Conservation (phyloP, 2,888 invertebrate species). For the Acrocyrtus sp. region DNA sequence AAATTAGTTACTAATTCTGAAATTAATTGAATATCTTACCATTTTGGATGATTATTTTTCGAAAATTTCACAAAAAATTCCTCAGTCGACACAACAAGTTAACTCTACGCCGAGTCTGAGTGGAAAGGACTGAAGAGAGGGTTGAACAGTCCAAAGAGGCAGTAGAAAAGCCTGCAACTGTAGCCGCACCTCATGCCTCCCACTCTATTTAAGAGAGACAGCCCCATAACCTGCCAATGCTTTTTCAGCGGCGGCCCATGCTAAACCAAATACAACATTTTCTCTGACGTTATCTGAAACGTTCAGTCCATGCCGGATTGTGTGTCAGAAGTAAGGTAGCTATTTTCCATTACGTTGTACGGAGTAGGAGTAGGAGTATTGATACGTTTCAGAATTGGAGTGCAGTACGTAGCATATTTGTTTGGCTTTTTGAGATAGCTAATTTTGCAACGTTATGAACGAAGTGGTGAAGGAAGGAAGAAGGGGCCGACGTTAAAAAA, state of each 20-base stretch:
- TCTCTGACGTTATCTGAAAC: too few species aligned
- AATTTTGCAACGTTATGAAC: too few species aligned
- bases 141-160: conserved; percentile 2
- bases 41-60: conserved; percentile 54
- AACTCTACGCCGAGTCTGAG: conserved; percentile 55
- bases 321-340: conserved; percentile 15
- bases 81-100: conserved; percentile 45
- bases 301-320: conserved; percentile 37
- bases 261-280: too few species aligned
- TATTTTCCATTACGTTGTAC: background rate
- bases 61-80: conserved; percentile 32
- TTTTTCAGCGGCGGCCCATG: too few species aligned
- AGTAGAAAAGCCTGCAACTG: background rate
- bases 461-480: too few species aligned
- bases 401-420: too few species aligned
- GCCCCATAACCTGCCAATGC: conserved; percentile 4
- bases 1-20: too few species aligned
- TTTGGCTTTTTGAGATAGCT: too few species aligned
- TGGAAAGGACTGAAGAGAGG: conserved; percentile 54
- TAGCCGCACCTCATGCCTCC: conserved; percentile 43
- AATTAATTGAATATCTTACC: conserved; percentile 59
- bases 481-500: too few species aligned
- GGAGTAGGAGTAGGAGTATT: background rate
- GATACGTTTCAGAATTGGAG: conserved; percentile 13
- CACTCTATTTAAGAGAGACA: conserved; percentile 1